These are phyloP conservation scores for Globia sparganii DNA, from an alignment of 2,888 invertebrate genomes.

Conservation along the genomic window DNA sequence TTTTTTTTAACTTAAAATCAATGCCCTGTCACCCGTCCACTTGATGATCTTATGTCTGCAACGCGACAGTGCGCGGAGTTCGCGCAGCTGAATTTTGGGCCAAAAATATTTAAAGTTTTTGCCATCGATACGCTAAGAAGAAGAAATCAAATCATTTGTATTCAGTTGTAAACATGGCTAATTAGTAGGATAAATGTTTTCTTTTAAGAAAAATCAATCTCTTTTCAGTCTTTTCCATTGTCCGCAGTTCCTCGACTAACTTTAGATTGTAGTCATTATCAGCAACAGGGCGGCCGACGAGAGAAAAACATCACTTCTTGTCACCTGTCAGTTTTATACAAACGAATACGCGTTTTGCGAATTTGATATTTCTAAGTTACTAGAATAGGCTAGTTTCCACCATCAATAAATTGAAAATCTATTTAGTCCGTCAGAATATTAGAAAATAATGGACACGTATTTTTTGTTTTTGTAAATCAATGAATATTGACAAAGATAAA, in stretches of 20 bases:
- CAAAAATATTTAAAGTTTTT: too few relatives aligned
- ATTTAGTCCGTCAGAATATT: too few relatives aligned
- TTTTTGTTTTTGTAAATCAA: too few relatives aligned
- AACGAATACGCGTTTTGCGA: neutral
- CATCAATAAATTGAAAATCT: too few relatives aligned
- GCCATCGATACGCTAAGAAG: too few relatives aligned
- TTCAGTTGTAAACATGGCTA: neutral
- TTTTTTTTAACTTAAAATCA: neutral
- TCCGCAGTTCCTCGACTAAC: neutral
- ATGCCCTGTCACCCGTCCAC: neutral
- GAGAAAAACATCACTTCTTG: too few relatives aligned
- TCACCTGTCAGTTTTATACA: neutral
- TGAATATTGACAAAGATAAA: too few relatives aligned
- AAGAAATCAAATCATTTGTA: neutral
- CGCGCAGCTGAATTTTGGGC: too few relatives aligned
- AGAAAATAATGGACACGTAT: too few relatives aligned
- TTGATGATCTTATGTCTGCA: neutral
- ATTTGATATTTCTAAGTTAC: neutral
- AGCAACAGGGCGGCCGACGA: neutral
- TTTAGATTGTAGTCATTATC: neutral
- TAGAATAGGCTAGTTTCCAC: too few relatives aligned
- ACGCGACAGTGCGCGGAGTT: too few relatives aligned
- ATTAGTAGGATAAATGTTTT: neutral
- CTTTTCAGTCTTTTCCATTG: neutral
- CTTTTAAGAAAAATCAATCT: neutral